These are phyloP conservation scores for Dromiciops gliroides DNA, from an alignment of 2,113 vertebrate species.

Conservation along the genomic window DNA sequence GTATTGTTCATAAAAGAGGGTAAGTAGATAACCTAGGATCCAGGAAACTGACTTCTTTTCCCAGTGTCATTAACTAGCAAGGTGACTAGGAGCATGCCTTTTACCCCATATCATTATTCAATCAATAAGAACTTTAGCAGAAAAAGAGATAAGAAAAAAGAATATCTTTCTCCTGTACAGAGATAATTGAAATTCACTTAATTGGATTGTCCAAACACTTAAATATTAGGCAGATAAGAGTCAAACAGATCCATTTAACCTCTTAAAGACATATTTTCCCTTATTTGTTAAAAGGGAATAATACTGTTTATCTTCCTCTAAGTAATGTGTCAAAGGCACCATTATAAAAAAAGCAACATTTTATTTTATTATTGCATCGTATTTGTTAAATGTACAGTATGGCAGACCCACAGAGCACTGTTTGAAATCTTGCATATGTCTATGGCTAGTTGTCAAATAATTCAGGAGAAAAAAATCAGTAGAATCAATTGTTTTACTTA, in stretches of 20 bases:
- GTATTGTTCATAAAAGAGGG: not conserved
- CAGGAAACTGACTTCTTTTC: not conserved
- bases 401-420: not conserved
- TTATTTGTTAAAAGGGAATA: constrained; percentile 19
- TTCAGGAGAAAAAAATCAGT: not conserved
- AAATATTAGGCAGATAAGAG: constrained; percentile 37
- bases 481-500: not conserved
- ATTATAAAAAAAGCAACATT: not conserved
- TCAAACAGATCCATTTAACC: constrained; percentile 11
- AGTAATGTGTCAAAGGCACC: not conserved
- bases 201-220: not conserved
- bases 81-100: constrained; percentile 6
- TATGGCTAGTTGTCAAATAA: not conserved
- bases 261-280: constrained; percentile 40
- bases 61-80: constrained; percentile 16
- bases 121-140: constrained; percentile 35
- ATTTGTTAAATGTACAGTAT: not conserved
- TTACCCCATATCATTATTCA: constrained; percentile 10
- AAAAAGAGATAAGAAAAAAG: constrained; percentile 46
- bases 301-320: constrained; percentile 1
- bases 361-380: not conserved
- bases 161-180: constrained; percentile 31
- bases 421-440: not conserved
- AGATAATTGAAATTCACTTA: constrained; percentile 52
- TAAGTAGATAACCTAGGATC: not conserved